Base-by-base conservation (phyloP, 1,140 invertebrate genomes). In the Cotesia chilonis region DNA sequence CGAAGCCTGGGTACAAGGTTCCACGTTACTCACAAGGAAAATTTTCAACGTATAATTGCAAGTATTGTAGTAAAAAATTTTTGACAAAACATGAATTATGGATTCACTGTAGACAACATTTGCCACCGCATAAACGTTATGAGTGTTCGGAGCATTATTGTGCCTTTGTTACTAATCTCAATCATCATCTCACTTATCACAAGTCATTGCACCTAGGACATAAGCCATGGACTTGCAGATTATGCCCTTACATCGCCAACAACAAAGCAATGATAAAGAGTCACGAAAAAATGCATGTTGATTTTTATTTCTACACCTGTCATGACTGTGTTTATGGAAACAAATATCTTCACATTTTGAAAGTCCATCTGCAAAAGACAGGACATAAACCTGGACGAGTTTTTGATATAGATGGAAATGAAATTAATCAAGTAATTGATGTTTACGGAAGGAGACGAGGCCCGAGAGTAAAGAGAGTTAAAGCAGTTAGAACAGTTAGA, bases 241-340 rank as follows among this genome's bases (percentile, higher is more conserved):
- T 97, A 78, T 98, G 96, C 85, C 89, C 90, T 10, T 99, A 98
- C 80, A 91, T 92, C 0, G 99, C 98, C 81, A 98, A 99, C 3
- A 99, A 99, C 87, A 99, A 99, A 82, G 99, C 97, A 0, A 99
- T 99, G 98, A 88, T 99, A 9, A 99, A 98, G 82, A 98, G 96
- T 0, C 98, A 99, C 80, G 90, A 98, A 78, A 99, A 99, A 83
- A 98, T 96, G 0, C 98, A 99, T 84, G 98, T 96, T 0, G 97
- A 95, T 74, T 88, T 99, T 0, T 99, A 99, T 80, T 98, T 98
- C 80, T 99, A 98, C 83, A 90, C 95, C 35, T 99, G 98, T 82
- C 88, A 92, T 0, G 94, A 98, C 80, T 99, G 98, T 83, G 92
- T 91, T n/a, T 99, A 99, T 82, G 96, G 95, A 1, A 98, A 97